Percentiles rank a stretch among this genome's conserved stretches.
Evolutionary conservation across 1,140 invertebrate genomes (phyloP).

Genomic region (Caligus rogercresseyi): DNA sequence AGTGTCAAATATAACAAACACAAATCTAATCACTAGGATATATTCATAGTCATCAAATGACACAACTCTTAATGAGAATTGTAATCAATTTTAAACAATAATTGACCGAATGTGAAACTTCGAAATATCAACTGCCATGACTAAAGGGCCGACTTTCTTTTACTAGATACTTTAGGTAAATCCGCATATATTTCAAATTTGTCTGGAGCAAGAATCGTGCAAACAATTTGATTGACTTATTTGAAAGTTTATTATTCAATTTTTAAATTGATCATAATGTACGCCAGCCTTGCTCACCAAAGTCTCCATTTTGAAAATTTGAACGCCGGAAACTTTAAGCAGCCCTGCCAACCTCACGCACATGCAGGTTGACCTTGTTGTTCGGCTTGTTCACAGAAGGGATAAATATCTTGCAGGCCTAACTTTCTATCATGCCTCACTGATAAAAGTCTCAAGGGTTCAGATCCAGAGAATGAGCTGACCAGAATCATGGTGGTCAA

Average conservation of each 20-base stretch:
- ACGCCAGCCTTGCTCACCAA: background rate
- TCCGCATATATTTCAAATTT: background rate
- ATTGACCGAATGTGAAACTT: too few relatives aligned
- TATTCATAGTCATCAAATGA: too few relatives aligned
- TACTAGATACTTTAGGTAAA: background rate
- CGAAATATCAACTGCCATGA: too few relatives aligned
- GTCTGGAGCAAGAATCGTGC: background rate
- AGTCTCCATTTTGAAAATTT: too few relatives aligned
- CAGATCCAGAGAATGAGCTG: background rate
- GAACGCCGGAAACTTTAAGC: background rate
- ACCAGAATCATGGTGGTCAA: background rate
- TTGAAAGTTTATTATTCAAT: background rate
- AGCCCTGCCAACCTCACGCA: background rate
- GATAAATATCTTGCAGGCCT: background rate
- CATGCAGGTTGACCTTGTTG: background rate
- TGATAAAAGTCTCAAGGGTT: background rate
- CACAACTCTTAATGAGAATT: too few relatives aligned
- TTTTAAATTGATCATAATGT: too few relatives aligned
- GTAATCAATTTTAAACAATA: too few relatives aligned
- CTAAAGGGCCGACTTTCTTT: too few relatives aligned
- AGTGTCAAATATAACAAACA: too few relatives aligned
- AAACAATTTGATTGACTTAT: background rate
- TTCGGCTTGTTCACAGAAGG: background rate
- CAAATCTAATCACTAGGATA: too few relatives aligned
- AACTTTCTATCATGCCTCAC: background rate